Evolutionary conservation across 2,797 vertebrate genomes (phyloP).

Genomic region (Anabas testudineus): DNA sequence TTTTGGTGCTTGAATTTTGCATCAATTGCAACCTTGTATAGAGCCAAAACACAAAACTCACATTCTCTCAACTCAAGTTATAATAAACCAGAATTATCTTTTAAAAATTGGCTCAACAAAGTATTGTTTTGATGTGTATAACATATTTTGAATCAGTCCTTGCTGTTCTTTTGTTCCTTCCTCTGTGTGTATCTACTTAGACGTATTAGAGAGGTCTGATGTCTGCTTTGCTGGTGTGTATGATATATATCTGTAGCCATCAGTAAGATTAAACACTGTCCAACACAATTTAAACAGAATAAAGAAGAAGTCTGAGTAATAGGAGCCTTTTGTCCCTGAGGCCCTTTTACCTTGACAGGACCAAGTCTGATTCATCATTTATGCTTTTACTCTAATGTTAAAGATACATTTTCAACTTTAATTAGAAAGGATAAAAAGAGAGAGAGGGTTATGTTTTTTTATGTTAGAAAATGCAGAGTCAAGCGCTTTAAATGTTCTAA

Average conservation of each 20-base stretch:
- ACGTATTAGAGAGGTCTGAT: conserved; percentile 18
- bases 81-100: not conserved
- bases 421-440: conserved; percentile 2
- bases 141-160: not conserved
- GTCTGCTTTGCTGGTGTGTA: conserved; percentile 11
- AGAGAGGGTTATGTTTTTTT: not conserved
- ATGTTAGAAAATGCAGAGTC: not conserved
- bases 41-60: too few species aligned
- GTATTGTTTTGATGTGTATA: not conserved
- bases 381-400: conserved; percentile 11
- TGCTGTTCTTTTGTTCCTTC: conserved; percentile 1
- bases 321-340: conserved; percentile 13
- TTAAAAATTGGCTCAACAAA: not conserved
- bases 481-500: not conserved
- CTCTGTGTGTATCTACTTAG: conserved; percentile 5
- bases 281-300: conserved; percentile 25
- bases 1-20: too few species aligned
- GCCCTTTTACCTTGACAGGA: conserved; percentile 11
- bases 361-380: conserved; percentile 32
- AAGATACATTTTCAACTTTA: conserved; percentile 13
- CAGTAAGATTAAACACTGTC: conserved; percentile 43
- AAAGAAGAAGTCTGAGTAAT: conserved; percentile 24
- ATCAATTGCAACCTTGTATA: too few species aligned
- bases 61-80: too few species aligned
- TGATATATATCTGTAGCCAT: conserved; percentile 29